Conservation (phyloP, 2,888 invertebrate species). For the Torymus tubicola region DNA sequence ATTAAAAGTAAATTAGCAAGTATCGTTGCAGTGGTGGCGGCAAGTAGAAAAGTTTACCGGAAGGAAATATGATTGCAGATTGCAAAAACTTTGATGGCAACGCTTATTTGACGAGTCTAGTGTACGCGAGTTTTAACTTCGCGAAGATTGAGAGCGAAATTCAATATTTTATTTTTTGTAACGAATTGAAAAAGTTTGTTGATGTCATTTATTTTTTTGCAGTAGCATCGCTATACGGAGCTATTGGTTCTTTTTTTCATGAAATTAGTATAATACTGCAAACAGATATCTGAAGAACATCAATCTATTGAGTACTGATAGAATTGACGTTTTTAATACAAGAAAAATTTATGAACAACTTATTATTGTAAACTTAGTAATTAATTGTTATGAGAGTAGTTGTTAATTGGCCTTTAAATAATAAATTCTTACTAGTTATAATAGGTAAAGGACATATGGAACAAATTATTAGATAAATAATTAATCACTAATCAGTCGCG, state of each 20-base stretch:
- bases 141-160: not conserved
- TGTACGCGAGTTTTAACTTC: not conserved
- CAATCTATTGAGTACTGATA: no score
- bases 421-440: no score
- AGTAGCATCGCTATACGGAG: no score
- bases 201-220: slow-evolving; percentile 26
- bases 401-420: no score
- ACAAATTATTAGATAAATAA: no score
- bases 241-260: not conserved
- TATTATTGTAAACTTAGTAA: no score
- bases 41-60: slow-evolving; percentile 43
- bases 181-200: slow-evolving; percentile 38
- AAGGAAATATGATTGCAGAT: slow-evolving; percentile 48
- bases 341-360: no score
- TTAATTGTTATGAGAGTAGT: no score
- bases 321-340: no score
- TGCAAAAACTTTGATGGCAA: slow-evolving; percentile 29
- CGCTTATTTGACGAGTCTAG: slow-evolving; percentile 19
- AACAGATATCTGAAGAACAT: not conserved
- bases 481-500: no score
- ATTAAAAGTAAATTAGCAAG: slow-evolving; percentile 54
- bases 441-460: no score
- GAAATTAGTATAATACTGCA: not conserved
- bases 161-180: slow-evolving; percentile 1
- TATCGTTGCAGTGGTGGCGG: not conserved